Evolutionary conservation across 2,888 invertebrate species (phyloP).

Genomic region (Tenodera sinensis): DNA sequence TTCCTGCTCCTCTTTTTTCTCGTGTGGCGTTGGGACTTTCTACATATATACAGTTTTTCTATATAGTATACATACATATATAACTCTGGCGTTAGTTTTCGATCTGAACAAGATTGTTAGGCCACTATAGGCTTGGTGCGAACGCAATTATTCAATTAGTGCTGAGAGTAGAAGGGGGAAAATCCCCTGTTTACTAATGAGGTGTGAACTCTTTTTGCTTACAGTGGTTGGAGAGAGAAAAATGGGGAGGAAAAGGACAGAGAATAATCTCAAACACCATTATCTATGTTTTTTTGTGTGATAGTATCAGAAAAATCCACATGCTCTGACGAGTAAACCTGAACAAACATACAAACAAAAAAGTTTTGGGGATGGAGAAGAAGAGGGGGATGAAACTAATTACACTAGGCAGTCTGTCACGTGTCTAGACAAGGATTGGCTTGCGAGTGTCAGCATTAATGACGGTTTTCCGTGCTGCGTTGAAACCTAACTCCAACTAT

Average conservation of each 20-base stretch:
- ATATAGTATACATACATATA: not conserved
- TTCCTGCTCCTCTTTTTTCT: not conserved
- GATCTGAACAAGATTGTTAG: not conserved
- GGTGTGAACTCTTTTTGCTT: not conserved
- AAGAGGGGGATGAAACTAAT: not conserved
- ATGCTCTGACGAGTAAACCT: not conserved
- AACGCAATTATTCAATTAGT: not conserved
- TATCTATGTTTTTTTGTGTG: not conserved
- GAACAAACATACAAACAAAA: not conserved
- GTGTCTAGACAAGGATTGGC: not conserved
- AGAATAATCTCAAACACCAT: not conserved
- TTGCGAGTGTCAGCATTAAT: not conserved
- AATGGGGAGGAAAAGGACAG: not conserved
- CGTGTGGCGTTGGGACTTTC: not conserved
- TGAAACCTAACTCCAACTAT: not conserved
- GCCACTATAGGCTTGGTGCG: not conserved
- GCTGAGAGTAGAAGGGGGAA: not conserved
- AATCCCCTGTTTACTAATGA: not conserved
- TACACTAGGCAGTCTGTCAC: not conserved
- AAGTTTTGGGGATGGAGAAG: not conserved
- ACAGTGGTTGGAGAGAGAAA: not conserved
- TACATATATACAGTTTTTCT: not conserved
- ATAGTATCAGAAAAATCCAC: not conserved
- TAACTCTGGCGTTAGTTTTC: not conserved
- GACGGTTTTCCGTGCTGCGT: not conserved